phyloP scores from a whole-genome alignment of 2,797 vertebrate species.

The Hoplostethus mediterraneus region DNA sequence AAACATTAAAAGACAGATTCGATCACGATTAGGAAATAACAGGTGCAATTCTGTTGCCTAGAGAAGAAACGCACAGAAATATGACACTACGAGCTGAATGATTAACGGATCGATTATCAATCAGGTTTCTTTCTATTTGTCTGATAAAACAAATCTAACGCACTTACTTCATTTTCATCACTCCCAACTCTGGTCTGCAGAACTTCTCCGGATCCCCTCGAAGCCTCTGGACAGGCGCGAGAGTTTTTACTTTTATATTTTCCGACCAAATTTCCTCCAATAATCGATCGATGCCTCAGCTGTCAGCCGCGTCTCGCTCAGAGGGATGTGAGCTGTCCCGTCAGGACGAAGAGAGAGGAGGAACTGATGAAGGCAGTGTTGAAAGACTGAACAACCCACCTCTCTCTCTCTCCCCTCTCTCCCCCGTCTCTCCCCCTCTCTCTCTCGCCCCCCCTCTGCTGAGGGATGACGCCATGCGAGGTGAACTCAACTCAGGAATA shows the following conservation, averaged over 20 bases:
- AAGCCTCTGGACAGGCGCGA: slow-evolving; percentile 33
- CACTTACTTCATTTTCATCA: slow-evolving; percentile 66
- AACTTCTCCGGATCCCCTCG: slow-evolving; percentile 5
- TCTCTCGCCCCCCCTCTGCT: slow-evolving; percentile 5
- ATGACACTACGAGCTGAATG: background rate
- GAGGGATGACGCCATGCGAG: background rate
- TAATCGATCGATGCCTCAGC: background rate
- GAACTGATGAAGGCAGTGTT: slow-evolving; percentile 46
- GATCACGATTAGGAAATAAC: too few relatives aligned
- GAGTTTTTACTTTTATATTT: background rate
- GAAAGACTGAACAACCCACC: slow-evolving; percentile 26
- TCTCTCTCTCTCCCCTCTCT: slow-evolving; percentile 1
- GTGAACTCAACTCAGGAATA: background rate
- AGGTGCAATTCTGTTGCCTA: too few relatives aligned
- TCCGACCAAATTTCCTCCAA: background rate
- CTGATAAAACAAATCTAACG: too few relatives aligned
- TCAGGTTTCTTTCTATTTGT: too few relatives aligned
- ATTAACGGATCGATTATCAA: too few relatives aligned
- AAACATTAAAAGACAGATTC: too few relatives aligned
- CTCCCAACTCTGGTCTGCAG: background rate
- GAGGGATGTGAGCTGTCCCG: too few relatives aligned
- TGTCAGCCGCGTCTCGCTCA: background rate
- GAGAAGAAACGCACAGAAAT: too few relatives aligned
- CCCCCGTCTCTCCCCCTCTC: slow-evolving; percentile 4
- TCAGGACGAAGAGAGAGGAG: background rate